phyloP scores from a whole-genome alignment of 1,140 invertebrate genomes.

The Rhagoletis pomonella region DNA sequence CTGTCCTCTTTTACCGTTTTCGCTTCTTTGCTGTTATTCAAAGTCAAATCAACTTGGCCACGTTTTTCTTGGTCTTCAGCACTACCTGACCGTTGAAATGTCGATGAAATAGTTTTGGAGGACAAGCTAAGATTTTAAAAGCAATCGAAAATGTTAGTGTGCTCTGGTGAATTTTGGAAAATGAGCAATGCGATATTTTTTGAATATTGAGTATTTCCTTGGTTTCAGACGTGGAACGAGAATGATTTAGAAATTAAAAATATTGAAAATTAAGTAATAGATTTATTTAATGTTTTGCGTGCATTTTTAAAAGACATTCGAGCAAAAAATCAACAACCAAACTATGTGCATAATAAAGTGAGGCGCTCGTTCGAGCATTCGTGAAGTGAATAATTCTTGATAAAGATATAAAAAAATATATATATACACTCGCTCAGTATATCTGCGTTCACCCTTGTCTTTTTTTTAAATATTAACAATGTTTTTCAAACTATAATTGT shows the following conservation, averaged over 20 bases:
- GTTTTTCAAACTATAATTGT: no score
- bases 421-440: no score
- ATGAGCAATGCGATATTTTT: not conserved
- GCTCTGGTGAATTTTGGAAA: slow-evolving; percentile 1
- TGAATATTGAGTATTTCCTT: not conserved
- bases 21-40: not conserved
- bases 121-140: slow-evolving; percentile 11
- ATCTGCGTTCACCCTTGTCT: no score
- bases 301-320: no score
- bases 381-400: no score
- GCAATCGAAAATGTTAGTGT: slow-evolving; percentile 4
- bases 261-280: no score
- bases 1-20: not conserved
- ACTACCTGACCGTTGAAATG: not conserved
- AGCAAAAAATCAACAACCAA: no score
- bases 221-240: slow-evolving; percentile 6
- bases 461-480: no score
- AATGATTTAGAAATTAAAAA: not conserved
- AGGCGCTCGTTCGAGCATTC: no score
- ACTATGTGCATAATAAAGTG: no score
- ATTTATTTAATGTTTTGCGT: no score
- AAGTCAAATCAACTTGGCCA: slow-evolving; percentile 47
- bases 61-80: slow-evolving; percentile 19
- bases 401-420: no score
- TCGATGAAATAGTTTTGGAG: slow-evolving; percentile 18